These are phyloP conservation scores for Hartigia nigra DNA, from an alignment of 2,888 invertebrate species.

Conservation along the genomic window DNA sequence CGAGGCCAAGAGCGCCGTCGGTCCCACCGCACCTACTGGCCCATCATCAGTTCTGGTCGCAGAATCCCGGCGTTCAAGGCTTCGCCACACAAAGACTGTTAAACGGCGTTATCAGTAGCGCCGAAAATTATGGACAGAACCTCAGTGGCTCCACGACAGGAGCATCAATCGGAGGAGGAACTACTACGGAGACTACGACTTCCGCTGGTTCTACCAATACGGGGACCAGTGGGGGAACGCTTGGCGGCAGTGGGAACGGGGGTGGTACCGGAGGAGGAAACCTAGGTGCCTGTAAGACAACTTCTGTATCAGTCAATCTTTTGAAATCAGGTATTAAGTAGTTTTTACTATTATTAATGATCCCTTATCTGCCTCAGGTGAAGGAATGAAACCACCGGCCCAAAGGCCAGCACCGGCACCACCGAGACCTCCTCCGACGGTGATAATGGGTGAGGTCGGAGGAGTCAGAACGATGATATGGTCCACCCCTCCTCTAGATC, in stretches of 20 bases:
- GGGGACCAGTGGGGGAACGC: slow-evolving; percentile 25
- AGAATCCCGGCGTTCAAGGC: slow-evolving; percentile 58
- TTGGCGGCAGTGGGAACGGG: slow-evolving; percentile 5
- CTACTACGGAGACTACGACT: slow-evolving; percentile 28
- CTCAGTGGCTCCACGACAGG: slow-evolving; percentile 33
- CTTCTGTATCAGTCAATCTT: background rate
- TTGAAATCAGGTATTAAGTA: background rate
- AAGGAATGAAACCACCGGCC: slow-evolving; percentile 63
- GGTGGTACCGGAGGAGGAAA: slow-evolving; percentile 16
- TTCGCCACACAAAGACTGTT: slow-evolving; percentile 62
- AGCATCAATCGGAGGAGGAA: slow-evolving; percentile 10
- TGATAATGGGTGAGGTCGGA: slow-evolving; percentile 93
- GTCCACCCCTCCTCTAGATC: slow-evolving; percentile 71
- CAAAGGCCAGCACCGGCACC: slow-evolving; percentile 62
- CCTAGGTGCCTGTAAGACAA: background rate
- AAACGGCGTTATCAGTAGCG: slow-evolving; percentile 61
- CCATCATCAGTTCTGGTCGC: slow-evolving; percentile 66
- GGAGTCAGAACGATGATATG: slow-evolving; percentile 83
- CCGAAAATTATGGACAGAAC: slow-evolving; percentile 60
- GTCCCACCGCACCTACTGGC: slow-evolving; percentile 68
- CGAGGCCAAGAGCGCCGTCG: slow-evolving; percentile 66
- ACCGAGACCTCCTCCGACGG: slow-evolving; percentile 81
- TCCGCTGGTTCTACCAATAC: slow-evolving; percentile 28
- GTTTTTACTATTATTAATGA: background rate
- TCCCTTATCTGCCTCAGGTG: slow-evolving; percentile 42